Evolutionary conservation across 2,888 invertebrate genomes (phyloP), one percentile per base, ranked within the genome.

Genomic region (Acanthosepion esculentum): DNA sequence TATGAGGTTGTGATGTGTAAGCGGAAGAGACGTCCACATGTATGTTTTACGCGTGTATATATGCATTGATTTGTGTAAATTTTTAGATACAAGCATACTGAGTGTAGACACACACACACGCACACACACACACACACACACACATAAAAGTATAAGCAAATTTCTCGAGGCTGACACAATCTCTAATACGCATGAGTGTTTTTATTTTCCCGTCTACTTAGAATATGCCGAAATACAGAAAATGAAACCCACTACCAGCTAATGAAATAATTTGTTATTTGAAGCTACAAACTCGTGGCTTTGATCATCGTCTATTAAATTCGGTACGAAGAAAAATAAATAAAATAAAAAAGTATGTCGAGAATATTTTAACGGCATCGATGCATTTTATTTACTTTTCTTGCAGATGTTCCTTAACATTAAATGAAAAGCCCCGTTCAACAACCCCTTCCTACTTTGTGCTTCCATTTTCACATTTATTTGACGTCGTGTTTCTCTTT

Each of bases 211-310:
- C 5, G 8, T n/a, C n/a, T 78, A 78, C 78, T 78, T n/a, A 78
- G 78, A 8, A 78, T n/a, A 10, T 78, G n/a, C 18, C 78, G n/a
- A 15, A 29, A n/a, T 78, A n/a, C 10, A 8, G 8, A 78, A n/a
- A 78, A 78, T 12, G 29, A 12, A 78, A 78, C 29, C 78, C 78
- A 78, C 78, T 78, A 78, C 29, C 29, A n/a, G 78, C 29, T 78
- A 78, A 78, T 78, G 78, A 78, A 78, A 78, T 78, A 78, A 78
- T 78, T 78, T 78, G 78, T 78, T 78, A 78, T 78, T 78, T 78
- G n/a, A 78, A 78, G n/a, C 29, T 78, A 78, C n/a, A 78, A 12
- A 78, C n/a, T 8, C 29, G 29, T 78, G 78, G 29, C 78, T 78
- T 78, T 78, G 78, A 78, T 78, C 78, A 78, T 78, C 29, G 8